Evolutionary conservation across 2,797 vertebrate genomes (phyloP).

Genomic region (Forpus xanthops): DNA sequence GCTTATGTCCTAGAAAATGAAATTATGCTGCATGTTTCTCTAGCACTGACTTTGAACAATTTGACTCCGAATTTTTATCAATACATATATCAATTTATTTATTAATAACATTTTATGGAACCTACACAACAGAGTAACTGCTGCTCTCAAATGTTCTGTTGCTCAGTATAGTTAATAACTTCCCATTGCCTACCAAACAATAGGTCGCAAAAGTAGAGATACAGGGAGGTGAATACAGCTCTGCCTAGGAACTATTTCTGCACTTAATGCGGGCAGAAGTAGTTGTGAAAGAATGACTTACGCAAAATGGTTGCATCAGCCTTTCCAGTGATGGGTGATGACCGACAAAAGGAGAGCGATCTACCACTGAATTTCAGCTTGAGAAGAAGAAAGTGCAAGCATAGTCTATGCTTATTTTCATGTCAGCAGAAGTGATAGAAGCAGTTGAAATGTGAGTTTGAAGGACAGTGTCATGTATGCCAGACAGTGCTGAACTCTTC

Average conservation of each 20-base stretch:
- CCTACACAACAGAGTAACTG: neutral
- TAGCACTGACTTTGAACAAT: neutral
- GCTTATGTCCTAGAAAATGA: neutral
- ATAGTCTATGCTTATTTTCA: neutral
- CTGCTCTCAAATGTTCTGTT: neutral
- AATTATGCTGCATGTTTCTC: neutral
- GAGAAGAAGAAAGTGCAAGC: neutral
- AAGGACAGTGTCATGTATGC: accelerated
- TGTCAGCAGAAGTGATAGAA: neutral
- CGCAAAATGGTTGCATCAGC: neutral
- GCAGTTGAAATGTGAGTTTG: neutral
- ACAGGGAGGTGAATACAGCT: neutral
- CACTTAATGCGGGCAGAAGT: neutral
- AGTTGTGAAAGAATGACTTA: conserved; percentile 35
- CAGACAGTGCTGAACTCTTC: neutral
- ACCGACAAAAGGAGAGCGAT: neutral
- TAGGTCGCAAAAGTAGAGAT: accelerated
- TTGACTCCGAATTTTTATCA: neutral
- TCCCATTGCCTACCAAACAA: neutral
- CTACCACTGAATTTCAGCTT: neutral
- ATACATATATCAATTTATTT: neutral
- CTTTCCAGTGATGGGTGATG: neutral
- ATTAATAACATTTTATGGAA: neutral
- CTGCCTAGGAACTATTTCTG: neutral
- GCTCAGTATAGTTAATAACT: neutral